Evolutionary conservation across 2,888 invertebrate species (phyloP).

Genomic region (Vesta saturnalis): DNA sequence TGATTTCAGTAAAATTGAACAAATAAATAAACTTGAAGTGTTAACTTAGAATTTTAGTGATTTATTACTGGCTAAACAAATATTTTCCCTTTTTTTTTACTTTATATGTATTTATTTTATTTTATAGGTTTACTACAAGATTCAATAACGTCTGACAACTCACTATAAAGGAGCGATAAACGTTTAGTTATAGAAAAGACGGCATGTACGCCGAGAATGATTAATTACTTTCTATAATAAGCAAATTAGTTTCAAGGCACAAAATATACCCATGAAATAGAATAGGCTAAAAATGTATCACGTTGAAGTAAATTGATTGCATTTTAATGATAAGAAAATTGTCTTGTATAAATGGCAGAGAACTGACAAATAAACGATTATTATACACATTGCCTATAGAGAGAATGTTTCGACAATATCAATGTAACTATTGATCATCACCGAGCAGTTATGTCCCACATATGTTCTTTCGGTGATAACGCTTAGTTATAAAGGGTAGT

Average conservation of each 20-base stretch:
- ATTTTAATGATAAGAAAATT: not conserved
- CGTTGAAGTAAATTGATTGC: not conserved
- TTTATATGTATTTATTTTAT: no score
- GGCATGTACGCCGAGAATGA: not conserved
- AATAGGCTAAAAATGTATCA: not conserved
- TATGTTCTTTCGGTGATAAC: slow-evolving; percentile 43
- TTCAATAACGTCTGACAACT: no score
- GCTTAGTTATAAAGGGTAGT: slow-evolving; percentile 37
- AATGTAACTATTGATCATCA: slow-evolving; percentile 41
- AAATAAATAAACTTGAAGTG: no score
- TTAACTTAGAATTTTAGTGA: no score
- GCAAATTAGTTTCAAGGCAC: not conserved
- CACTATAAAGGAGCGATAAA: not conserved
- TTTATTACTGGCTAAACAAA: no score
- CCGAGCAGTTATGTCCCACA: slow-evolving; percentile 42
- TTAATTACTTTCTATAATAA: not conserved
- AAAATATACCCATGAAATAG: not conserved
- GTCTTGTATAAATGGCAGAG: not conserved
- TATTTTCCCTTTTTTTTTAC: no score
- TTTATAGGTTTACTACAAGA: no score
- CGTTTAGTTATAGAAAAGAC: not conserved
- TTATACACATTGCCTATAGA: slow-evolving; percentile 17
- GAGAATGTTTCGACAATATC: slow-evolving; percentile 20
- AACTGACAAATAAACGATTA: slow-evolving; percentile 20
- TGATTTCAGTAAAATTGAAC: not conserved